Evolutionary conservation across 2,113 vertebrate genomes (phyloP), one percentile per base, ranked within the genome.

Genomic region (Todiramphus chloris): DNA sequence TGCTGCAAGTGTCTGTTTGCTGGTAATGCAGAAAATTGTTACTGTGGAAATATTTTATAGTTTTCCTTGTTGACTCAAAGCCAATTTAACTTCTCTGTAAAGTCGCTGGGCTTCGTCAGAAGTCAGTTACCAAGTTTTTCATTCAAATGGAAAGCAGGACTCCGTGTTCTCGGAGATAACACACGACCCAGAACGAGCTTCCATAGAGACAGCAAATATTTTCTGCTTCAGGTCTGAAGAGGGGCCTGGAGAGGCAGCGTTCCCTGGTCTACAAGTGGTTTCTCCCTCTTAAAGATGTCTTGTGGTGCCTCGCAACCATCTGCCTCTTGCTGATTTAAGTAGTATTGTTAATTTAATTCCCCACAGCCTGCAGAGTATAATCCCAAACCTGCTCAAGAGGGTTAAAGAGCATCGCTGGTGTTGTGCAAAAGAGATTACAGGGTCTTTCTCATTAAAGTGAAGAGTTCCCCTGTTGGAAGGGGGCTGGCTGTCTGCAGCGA

Each of bases 401-500:
- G 35, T 16, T n/a, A 6, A 16, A 21, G 64, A 62, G 31, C 28
- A 21, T 43, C 33, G 1, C 13, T 18, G 67, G 43, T 37, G 55
- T 39, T 14, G 2, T 33, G 14, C 17, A 6, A 39, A 27, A 24
- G 21, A 59, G 44, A 74, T 63, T 89, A 23, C 41, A 20, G 39
- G 50, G 10, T 9, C 9, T 56, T 43, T 50, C 62, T 75, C 30
- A 4, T 23, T 16, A 5, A 7, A 46, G 51, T 12, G 8, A 13
- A 31, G 24, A 56, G 55, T 72, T 63, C 41, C 24, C 55, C 58
- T 25, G 39, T 17, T 62, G 27, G 68, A n/a, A 30, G 15, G 6
- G 82, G 66, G 35, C 20, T 9, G 2, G 1, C 0, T 2, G 31
- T 82, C 37, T 88, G 46, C 70, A 53, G 0, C 10, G 21, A 2